Base-by-base conservation (phyloP, 2,113 vertebrate species). In the Charina bottae region DNA sequence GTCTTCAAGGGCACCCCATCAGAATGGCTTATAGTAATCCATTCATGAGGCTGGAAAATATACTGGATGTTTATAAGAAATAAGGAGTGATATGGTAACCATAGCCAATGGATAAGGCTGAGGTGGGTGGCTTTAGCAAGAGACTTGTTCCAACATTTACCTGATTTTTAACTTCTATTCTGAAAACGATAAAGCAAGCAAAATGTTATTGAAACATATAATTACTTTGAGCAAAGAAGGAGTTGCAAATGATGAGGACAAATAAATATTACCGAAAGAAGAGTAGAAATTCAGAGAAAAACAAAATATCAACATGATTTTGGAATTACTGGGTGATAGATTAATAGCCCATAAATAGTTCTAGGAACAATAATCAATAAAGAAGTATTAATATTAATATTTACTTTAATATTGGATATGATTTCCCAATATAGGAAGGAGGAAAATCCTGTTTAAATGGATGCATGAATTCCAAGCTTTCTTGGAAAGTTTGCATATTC, bases 51-150 rank as follows among this genome's bases (percentile, higher is more conserved):
- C 90, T 89, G 95, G 56, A 55, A 91, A 96, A 42, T 21, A 72
- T 94, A 33, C 24, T 92, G 87, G 93, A 93, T 13, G n/a, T 92
- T 55, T 64, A 49, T 68, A 93, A 94, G 87, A 93, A 59, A 88
- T 85, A 92, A 87, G 91, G 90, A 88, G 49, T 86, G 83, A 92
- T 78, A 64, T 4, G 91, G 91, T 92, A 33, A 3, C 89, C 94
- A 89, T 92, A 84, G 21, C 2, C 64, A 62, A 59, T 62, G 92
- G 64, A 56, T 90, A 90, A 26, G 23, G n/a, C 6, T 37, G 62
- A 55, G 54, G 28, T 55, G 19, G 46, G 33, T 83, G 9, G 21
- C 11, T 46, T 33, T 28, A 49, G 55, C 54, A 72, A 21, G n/a
- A 83, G 33, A 8, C 23, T 84, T 21, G 1, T 59, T 59, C 13